Conservation (phyloP, 2,888 invertebrate species). For the Acanthosepion pharaonis region DNA sequence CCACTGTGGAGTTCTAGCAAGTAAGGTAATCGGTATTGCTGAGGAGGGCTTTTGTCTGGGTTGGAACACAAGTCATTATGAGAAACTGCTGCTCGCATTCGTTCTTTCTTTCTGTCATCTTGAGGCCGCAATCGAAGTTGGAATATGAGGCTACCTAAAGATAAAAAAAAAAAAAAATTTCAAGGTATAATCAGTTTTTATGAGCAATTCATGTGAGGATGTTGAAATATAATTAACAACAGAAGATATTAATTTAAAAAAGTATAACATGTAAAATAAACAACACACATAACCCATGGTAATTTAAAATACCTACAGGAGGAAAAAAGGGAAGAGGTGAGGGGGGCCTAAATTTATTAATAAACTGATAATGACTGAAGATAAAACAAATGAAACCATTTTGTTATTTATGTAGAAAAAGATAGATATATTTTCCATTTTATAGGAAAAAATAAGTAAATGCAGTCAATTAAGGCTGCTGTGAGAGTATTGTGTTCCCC, state of each 20-base stretch:
- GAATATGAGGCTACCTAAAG: slow-evolving; percentile 92
- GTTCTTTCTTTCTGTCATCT: slow-evolving; percentile 84
- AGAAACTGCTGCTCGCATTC: slow-evolving; percentile 58
- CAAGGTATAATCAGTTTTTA: background rate
- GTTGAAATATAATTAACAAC: background rate
- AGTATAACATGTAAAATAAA: no score
- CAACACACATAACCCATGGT: no score
- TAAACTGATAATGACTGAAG: no score
- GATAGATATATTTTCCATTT: no score
- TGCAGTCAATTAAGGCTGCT: no score
- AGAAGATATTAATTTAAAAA: background rate
- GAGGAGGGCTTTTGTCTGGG: slow-evolving; percentile 77
- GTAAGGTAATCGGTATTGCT: slow-evolving; percentile 78
- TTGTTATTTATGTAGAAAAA: no score
- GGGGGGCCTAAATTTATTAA: no score
- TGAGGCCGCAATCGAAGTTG: slow-evolving; percentile 94
- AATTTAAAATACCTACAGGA: no score
- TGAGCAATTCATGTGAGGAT: background rate
- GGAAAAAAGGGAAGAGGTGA: no score
- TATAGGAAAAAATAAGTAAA: no score
- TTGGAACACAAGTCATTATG: slow-evolving; percentile 65
- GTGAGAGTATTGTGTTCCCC: no score
- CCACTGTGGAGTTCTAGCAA: slow-evolving; percentile 84
- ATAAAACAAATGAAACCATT: no score
- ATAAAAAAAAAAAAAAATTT: background rate